These are phyloP conservation scores for Marasmarcha lunaedactyla DNA, from an alignment of 2,888 invertebrate genomes.

Conservation along the genomic window DNA sequence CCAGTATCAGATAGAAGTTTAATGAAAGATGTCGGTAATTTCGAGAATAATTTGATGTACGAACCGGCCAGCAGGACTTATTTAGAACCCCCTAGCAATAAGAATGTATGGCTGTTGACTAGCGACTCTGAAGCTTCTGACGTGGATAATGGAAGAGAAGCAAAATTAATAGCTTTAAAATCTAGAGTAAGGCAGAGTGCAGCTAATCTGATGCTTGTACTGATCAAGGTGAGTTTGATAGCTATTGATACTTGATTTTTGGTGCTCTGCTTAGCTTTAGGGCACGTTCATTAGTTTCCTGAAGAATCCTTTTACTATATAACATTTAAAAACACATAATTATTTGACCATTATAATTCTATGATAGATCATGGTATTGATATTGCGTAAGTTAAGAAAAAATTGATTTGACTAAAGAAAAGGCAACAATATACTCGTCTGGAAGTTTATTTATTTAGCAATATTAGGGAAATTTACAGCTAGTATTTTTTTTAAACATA, in stretches of 20 bases:
- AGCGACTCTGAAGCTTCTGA: slow-evolving; percentile 79
- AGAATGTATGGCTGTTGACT: slow-evolving; percentile 49
- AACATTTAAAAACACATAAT: no score
- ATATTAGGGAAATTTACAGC: no score
- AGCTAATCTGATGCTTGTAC: slow-evolving; percentile 68
- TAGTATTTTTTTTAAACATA: no score
- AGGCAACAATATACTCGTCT: no score
- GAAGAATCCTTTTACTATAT: no score
- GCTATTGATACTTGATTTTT: no score
- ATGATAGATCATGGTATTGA: no score
- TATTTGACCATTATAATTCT: no score
- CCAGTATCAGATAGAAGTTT: slow-evolving; percentile 52
- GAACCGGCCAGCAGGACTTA: slow-evolving; percentile 46
- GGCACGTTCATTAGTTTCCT: no score
- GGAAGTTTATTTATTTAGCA: no score
- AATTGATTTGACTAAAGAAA: no score
- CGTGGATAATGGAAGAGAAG: slow-evolving; percentile 64
- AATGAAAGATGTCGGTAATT: slow-evolving; percentile 50
- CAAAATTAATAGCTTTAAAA: slow-evolving; percentile 57
- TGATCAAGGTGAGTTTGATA: slow-evolving; percentile 68
- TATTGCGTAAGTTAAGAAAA: no score
- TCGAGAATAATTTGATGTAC: slow-evolving; percentile 46
- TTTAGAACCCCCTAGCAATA: slow-evolving; percentile 36
- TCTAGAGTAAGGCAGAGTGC: slow-evolving; percentile 77
- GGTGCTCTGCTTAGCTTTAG: slow-evolving; percentile 5